phyloP scores from a whole-genome alignment of 2,797 vertebrate genomes.

The Mormyrops boulengeri region DNA sequence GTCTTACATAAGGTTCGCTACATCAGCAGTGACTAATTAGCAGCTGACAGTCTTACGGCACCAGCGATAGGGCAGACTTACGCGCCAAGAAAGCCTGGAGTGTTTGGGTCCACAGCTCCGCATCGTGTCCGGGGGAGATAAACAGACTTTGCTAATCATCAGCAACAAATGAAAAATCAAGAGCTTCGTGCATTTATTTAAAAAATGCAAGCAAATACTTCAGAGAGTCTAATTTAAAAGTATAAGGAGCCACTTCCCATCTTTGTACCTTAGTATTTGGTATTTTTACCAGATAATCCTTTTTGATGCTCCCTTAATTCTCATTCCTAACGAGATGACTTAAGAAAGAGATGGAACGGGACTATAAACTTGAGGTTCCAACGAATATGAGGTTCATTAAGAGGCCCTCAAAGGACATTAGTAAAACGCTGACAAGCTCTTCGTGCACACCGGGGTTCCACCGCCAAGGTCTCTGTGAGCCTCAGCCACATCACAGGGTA shows the following conservation, averaged over 20 bases:
- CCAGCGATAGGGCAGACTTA: background rate
- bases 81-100: background rate
- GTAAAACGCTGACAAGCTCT: background rate
- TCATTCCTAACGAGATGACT: background rate
- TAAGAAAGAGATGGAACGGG: background rate
- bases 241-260: background rate
- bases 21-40: background rate
- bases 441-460: background rate
- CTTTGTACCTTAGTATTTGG: background rate
- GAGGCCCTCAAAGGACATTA: background rate
- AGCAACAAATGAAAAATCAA: background rate
- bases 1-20: background rate
- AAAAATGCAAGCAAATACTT: background rate
- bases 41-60: background rate
- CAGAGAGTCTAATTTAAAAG: background rate
- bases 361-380: background rate
- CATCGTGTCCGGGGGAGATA: background rate
- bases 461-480: background rate
- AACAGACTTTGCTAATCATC: background rate
- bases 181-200: background rate
- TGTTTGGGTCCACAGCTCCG: background rate
- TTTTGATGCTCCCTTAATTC: background rate
- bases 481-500: background rate
- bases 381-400: background rate
- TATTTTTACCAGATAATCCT: slow-evolving; percentile 4